Evolutionary conservation across 2,113 vertebrate species (phyloP), one percentile per base, ranked within the genome.

Genomic region (Chaenocephalus aceratus): DNA sequence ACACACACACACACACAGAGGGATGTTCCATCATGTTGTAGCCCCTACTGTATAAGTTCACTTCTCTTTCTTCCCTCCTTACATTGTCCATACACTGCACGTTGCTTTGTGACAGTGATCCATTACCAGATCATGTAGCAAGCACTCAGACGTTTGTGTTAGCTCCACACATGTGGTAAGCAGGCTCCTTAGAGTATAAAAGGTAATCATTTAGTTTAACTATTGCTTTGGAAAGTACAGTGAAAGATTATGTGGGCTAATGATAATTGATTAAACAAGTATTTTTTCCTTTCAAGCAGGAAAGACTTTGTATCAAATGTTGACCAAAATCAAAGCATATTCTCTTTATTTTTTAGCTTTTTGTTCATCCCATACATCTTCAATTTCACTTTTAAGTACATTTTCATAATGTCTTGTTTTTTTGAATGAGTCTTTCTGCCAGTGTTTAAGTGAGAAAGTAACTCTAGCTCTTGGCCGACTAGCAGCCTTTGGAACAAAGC

Each of bases 201-300:
- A n/a, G 21, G 58, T 56, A 85, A 67, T 67, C 30, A 26, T 54
- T 64, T 15, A 44, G 53, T 75, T 63, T 41, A 48, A 54, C 59
- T 46, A 76, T 41, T 72, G 44, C 49, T 73, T 72, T 85, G 68
- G 64, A 83, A 91, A 84, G n/a, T 53, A 59, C 63, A 75, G 21
- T 51, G 10, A 69, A 75, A 60, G 71, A 59, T 84, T 49, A 2
- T 66, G 36, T 60, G 18, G 21, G 30, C 41, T 62, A 59, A 71
- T 58, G 16, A 3, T 74, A 69, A 72, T 69, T 10, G 30, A 4
- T 30, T 30, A 30, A 30, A 30, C 30, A 30, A 0, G 51, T 69
- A 11, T 1, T 60, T 57, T 4, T 68, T 77, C 46, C 10, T 62
- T 60, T 73, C 15, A 63, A 63, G 30, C 46, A 14, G 46, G 48